These are phyloP conservation scores for Apodemia hepburni DNA, from an alignment of 2,888 invertebrate species.

Conservation along the genomic window DNA sequence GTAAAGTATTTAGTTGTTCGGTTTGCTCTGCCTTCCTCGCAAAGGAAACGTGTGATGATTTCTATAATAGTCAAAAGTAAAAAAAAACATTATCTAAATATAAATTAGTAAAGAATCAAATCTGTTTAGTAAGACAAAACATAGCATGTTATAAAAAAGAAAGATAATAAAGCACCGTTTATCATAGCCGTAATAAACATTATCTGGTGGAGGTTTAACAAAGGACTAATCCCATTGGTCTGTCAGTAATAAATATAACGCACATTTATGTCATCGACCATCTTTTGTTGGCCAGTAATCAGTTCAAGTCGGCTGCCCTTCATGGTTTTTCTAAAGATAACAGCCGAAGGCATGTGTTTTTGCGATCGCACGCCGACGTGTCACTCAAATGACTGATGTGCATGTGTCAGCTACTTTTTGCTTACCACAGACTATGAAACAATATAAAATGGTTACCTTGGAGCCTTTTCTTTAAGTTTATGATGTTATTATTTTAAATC, in stretches of 20 bases:
- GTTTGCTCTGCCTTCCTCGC: too few relatives aligned
- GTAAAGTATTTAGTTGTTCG: too few relatives aligned
- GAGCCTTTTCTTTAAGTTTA: neutral
- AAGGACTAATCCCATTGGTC: constrained; percentile 13
- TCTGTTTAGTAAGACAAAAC: too few relatives aligned
- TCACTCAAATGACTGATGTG: constrained; percentile 63
- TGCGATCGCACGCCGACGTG: constrained; percentile 54
- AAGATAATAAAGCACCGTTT: too few relatives aligned
- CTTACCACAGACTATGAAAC: constrained; percentile 44
- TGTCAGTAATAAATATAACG: constrained; percentile 28
- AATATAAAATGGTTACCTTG: constrained; percentile 9
- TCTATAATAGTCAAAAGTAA: too few relatives aligned
- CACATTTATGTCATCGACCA: constrained; percentile 42
- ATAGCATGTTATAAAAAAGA: too few relatives aligned
- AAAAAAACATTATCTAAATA: too few relatives aligned
- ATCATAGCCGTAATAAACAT: constrained; percentile 14
- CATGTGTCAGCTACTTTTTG: constrained; percentile 61
- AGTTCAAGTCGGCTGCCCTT: constrained; percentile 54
- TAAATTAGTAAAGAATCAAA: too few relatives aligned
- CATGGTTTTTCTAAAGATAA: constrained; percentile 47
- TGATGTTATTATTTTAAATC: neutral
- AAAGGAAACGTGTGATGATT: too few relatives aligned
- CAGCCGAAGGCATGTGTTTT: constrained; percentile 53
- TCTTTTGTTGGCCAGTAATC: constrained; percentile 55
- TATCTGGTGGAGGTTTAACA: constrained; percentile 14